Conservation (phyloP, 2,797 vertebrate species). For the Hafferia zeledoni region DNA sequence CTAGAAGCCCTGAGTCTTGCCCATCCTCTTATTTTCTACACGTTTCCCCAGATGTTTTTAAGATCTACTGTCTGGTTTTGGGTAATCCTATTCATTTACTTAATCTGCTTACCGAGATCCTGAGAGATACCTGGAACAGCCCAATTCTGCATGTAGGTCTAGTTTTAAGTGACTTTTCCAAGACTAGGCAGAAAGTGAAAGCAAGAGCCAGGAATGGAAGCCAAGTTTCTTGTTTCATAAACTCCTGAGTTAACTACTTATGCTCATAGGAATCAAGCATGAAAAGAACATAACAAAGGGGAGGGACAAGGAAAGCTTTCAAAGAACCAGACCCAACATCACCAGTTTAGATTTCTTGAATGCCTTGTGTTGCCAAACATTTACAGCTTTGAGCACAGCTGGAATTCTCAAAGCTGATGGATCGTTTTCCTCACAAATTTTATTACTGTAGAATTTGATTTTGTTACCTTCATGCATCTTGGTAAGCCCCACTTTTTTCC, state of each 20-base stretch:
- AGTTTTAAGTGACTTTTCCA: slow-evolving; percentile 4
- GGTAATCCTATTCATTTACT: background rate
- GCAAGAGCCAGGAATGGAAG: background rate
- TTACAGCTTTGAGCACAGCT: background rate
- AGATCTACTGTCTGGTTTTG: background rate
- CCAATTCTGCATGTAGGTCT: background rate
- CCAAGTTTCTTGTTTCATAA: slow-evolving; percentile 47
- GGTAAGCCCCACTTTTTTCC: background rate
- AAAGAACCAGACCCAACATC: background rate
- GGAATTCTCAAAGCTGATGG: slow-evolving; percentile 22
- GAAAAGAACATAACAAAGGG: background rate
- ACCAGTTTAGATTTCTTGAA: slow-evolving; percentile 4
- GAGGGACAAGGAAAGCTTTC: slow-evolving; percentile 13
- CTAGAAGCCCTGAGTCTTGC: background rate
- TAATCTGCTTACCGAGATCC: background rate
- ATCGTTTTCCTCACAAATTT: slow-evolving; percentile 42
- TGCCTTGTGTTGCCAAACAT: background rate
- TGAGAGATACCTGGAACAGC: background rate
- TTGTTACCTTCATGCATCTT: background rate
- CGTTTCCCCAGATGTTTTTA: background rate
- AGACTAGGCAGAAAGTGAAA: background rate
- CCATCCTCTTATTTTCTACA: background rate
- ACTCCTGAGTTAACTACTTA: slow-evolving; percentile 38
- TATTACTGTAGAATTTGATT: slow-evolving; percentile 40
- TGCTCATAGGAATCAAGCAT: background rate